Conservation (phyloP, 2,797 vertebrate species). For the Hoplostethus mediterraneus region DNA sequence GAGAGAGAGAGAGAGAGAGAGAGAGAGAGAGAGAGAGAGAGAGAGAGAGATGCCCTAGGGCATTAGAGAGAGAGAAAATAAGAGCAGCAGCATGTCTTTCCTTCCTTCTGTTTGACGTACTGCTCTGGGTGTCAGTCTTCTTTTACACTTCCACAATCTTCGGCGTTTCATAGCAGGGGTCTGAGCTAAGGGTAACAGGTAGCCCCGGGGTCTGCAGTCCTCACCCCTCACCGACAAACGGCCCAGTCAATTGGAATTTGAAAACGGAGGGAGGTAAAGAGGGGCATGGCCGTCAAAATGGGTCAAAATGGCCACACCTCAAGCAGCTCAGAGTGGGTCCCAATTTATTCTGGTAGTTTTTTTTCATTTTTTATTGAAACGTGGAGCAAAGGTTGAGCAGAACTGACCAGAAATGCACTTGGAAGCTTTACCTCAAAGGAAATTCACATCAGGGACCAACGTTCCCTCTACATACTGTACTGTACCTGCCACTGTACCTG, state of each 20-base stretch:
- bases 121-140: slow-evolving; percentile 69
- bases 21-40: slow-evolving; percentile 49
- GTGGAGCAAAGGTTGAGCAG: too few relatives aligned
- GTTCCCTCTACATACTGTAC: too few relatives aligned
- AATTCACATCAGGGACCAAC: too few relatives aligned
- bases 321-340: too few relatives aligned
- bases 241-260: slow-evolving; percentile 60
- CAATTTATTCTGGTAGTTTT: too few relatives aligned
- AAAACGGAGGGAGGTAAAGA: slow-evolving; percentile 33
- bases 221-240: slow-evolving; percentile 51
- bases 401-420: too few relatives aligned
- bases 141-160: slow-evolving; percentile 83
- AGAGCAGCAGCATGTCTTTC: slow-evolving; percentile 57
- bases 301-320: background rate
- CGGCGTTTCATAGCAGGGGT: slow-evolving; percentile 79
- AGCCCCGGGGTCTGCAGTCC: slow-evolving; percentile 72
- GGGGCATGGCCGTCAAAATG: background rate
- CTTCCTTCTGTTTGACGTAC: slow-evolving; percentile 87
- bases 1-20: slow-evolving; percentile 46
- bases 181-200: slow-evolving; percentile 84
- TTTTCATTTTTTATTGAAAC: too few relatives aligned
- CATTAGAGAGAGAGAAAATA: slow-evolving; percentile 41
- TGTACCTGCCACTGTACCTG: background rate
- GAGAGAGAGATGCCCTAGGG: slow-evolving; percentile 28
- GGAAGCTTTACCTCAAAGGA: too few relatives aligned